A percentile compares a stretch with the other conserved stretches of the same genome.
These are phyloP conservation scores for Lophius americanus DNA, from an alignment of 2,797 vertebrate genomes.

Conservation along the genomic window DNA sequence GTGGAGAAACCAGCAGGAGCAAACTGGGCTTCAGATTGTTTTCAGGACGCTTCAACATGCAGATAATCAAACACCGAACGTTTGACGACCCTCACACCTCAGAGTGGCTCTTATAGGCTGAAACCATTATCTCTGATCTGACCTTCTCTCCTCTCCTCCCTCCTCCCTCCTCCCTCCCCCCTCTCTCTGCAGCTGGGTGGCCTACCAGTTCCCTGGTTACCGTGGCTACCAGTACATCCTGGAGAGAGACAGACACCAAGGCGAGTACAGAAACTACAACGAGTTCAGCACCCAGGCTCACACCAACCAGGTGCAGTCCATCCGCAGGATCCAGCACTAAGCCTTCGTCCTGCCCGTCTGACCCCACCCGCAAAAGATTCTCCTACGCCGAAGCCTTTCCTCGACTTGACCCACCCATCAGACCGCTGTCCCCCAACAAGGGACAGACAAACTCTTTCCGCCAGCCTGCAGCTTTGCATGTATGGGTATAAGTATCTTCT, in stretches of 20 bases:
- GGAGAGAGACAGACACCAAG: constrained; percentile 93
- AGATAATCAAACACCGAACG: no score
- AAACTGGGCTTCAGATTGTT: no score
- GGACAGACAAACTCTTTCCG: constrained; percentile 67
- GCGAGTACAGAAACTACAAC: constrained; percentile 94
- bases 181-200: constrained; percentile 88
- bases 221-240: constrained; percentile 96
- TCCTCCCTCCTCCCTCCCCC: not conserved
- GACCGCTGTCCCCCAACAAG: constrained; percentile 63
- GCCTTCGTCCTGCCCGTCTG: constrained; percentile 51
- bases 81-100: no score
- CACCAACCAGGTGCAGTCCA: constrained; percentile 97
- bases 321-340: constrained; percentile 95
- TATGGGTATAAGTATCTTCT: constrained; percentile 68
- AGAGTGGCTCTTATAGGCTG: not conserved
- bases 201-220: constrained; percentile 97
- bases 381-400: constrained; percentile 36
- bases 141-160: not conserved
- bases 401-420: constrained; percentile 47
- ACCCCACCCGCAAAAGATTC: constrained; percentile 8
- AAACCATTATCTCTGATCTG: not conserved
- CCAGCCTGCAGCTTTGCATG: constrained; percentile 72
- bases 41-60: no score
- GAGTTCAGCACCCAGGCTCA: constrained; percentile 96
- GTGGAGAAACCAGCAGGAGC: no score